phyloP scores from a whole-genome alignment of 2,113 vertebrate genomes.

The Physeter macrocephalus region DNA sequence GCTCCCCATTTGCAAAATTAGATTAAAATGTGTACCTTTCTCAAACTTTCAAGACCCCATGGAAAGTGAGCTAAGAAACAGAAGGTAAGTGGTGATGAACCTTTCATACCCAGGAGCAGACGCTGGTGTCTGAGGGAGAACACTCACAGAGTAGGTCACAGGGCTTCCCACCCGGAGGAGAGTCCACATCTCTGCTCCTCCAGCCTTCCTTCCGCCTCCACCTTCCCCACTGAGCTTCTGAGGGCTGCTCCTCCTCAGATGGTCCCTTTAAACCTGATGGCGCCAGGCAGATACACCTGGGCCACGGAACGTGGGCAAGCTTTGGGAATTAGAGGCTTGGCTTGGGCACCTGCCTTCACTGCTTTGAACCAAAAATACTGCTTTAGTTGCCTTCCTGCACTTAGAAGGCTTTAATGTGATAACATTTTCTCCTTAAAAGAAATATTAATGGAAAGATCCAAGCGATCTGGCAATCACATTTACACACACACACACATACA shows the following conservation, averaged over 20 bases:
- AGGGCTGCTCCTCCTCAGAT: not conserved
- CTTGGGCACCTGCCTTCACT: not conserved
- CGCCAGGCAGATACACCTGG: not conserved
- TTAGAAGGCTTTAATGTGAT: not conserved
- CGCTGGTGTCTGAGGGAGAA: not conserved
- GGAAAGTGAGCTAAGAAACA: not conserved
- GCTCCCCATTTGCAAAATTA: not conserved
- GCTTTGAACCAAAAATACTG: not conserved
- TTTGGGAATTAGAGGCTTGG: not conserved
- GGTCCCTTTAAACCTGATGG: not conserved
- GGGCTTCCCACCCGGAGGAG: fast-evolving
- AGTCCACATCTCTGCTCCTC: not conserved
- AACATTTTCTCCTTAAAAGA: not conserved
- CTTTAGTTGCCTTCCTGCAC: not conserved
- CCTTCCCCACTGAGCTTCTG: not conserved
- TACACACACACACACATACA: not conserved
- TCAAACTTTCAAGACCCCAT: not conserved
- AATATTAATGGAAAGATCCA: not conserved
- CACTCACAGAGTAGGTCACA: not conserved
- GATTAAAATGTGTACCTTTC: not conserved
- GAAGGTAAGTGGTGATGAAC: not conserved
- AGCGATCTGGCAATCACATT: not conserved
- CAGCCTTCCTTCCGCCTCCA: not conserved
- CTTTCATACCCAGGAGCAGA: not conserved
- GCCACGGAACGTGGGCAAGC: not conserved